Evolutionary conservation across 2,797 vertebrate species (phyloP).

Genomic region (Molothrus ater): DNA sequence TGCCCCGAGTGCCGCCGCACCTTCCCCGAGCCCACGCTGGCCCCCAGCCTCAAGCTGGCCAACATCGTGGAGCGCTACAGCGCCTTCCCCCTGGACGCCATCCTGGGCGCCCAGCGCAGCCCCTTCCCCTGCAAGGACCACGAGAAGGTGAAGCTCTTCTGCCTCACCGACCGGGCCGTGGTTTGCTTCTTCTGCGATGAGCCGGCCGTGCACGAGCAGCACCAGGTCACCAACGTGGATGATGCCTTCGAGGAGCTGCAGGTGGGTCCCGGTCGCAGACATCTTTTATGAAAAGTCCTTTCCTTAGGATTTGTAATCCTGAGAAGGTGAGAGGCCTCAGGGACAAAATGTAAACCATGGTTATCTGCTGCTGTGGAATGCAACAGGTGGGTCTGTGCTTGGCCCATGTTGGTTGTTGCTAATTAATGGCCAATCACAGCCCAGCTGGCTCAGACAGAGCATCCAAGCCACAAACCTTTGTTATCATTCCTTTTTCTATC

Average conservation of each 20-base stretch:
- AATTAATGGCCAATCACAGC: too few species aligned
- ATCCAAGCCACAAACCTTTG: too few species aligned
- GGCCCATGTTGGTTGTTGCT: too few species aligned
- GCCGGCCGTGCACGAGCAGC: conserved; percentile 93
- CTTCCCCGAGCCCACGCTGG: conserved; percentile 90
- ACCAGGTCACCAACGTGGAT: conserved; percentile 95
- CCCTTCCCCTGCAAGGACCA: conserved; percentile 94
- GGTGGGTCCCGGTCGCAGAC: conserved; percentile 69
- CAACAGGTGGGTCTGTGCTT: too few species aligned
- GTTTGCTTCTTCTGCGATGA: conserved; percentile 99
- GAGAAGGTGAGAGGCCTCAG: too few species aligned
- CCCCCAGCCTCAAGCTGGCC: conserved; percentile 95
- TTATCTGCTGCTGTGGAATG: too few species aligned
- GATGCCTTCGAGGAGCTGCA: conserved; percentile 97
- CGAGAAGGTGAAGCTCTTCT: conserved; percentile 98
- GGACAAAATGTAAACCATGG: too few species aligned
- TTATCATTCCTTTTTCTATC: too few species aligned
- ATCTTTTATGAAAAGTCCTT: too few species aligned
- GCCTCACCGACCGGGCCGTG: conserved; percentile 91
- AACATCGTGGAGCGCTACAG: conserved; percentile 98
- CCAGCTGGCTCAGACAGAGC: too few species aligned
- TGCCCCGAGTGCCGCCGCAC: conserved; percentile 96
- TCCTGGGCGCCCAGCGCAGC: conserved; percentile 90
- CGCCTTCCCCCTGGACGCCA: conserved; percentile 94
- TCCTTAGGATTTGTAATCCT: too few species aligned